These are phyloP conservation scores for Cyanoramphus novaezelandiae DNA, from an alignment of 2,113 vertebrate genomes.

Conservation along the genomic window DNA sequence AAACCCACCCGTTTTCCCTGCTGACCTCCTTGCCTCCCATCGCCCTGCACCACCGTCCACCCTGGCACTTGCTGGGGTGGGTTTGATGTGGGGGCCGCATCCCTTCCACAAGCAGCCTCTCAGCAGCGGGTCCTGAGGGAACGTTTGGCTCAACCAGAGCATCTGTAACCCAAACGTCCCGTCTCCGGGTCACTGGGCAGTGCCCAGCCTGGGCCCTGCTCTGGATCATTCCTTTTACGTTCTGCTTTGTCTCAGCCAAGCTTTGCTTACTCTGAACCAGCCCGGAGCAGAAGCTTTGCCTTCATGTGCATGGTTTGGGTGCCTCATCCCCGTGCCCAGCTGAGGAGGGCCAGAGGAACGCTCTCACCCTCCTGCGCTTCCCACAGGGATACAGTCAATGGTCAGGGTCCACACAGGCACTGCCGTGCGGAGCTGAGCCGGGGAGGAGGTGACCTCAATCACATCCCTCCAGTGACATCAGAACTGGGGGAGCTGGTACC, in stretches of 20 bases:
- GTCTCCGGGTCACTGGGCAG: neutral
- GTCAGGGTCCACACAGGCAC: rapidly evolving
- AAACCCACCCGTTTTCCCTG: rapidly evolving
- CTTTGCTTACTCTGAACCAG: neutral
- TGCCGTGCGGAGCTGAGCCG: neutral
- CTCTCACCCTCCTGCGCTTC: neutral
- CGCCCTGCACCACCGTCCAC: rapidly evolving
- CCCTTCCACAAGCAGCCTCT: neutral
- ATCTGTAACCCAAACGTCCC: neutral
- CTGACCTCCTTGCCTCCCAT: neutral
- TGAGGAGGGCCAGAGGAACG: neutral
- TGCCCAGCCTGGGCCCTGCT: too few relatives aligned
- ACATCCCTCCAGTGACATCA: neutral
- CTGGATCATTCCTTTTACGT: rapidly evolving
- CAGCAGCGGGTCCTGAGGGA: neutral
- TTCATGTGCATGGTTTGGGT: rapidly evolving
- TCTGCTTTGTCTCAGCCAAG: neutral
- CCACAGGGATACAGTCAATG: neutral
- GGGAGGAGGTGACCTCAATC: neutral
- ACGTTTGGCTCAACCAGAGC: neutral
- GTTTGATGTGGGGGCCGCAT: neutral
- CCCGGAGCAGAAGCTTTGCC: neutral
- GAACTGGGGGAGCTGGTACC: neutral
- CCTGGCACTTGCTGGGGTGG: neutral
- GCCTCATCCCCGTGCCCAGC: neutral